Conservation (phyloP, 2,113 vertebrate species). For the Corvus cornix region DNA sequence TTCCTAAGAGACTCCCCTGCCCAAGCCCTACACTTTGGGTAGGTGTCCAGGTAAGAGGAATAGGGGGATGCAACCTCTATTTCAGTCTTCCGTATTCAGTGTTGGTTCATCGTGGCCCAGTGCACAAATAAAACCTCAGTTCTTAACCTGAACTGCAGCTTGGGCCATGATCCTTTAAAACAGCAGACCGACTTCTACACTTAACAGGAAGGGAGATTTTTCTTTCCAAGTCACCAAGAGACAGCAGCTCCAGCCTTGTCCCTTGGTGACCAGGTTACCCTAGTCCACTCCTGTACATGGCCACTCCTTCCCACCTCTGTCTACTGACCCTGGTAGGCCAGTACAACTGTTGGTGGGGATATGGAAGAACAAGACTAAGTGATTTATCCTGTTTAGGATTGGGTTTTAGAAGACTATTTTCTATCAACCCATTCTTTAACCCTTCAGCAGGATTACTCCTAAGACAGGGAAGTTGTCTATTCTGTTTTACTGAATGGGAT, state of each 20-base stretch:
- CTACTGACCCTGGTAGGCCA: background rate
- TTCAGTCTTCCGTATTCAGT: background rate
- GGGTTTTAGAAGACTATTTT: background rate
- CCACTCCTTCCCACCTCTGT: background rate
- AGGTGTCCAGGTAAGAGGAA: constrained; percentile 10
- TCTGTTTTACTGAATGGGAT: background rate
- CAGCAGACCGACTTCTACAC: rapidly evolving
- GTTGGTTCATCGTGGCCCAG: background rate
- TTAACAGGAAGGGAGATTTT: background rate
- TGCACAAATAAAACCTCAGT: background rate
- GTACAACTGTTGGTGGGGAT: background rate
- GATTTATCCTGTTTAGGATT: background rate
- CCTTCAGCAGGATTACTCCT: background rate
- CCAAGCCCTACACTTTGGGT: background rate
- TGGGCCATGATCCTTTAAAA: background rate
- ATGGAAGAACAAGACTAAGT: background rate
- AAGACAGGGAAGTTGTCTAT: background rate
- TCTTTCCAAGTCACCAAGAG: background rate
- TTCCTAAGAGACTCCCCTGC: rapidly evolving
- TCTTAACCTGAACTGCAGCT: background rate
- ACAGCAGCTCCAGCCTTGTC: background rate
- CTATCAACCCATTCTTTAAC: background rate
- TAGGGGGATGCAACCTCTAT: background rate
- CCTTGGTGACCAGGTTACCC: background rate
- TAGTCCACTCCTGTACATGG: rapidly evolving